These are phyloP conservation scores for Ecliptopera silaceata DNA, from an alignment of 2,888 invertebrate species.

Conservation along the genomic window DNA sequence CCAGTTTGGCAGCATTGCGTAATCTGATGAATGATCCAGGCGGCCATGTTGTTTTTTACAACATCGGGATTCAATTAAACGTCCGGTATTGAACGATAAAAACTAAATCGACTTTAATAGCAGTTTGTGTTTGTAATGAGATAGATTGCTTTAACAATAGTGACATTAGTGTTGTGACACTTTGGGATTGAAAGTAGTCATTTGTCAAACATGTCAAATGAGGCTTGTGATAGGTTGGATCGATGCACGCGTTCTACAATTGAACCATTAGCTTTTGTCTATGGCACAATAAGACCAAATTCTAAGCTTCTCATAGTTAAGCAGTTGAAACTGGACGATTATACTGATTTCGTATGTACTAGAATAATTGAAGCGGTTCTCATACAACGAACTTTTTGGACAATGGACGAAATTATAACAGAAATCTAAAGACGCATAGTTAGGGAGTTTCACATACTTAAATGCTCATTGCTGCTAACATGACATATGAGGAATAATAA, in stretches of 20 bases:
- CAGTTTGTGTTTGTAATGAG: constrained; percentile 53
- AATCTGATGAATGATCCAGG: constrained; percentile 78
- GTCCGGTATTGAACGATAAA: constrained; percentile 58
- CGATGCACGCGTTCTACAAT: constrained; percentile 25
- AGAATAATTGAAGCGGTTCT: constrained; percentile 79
- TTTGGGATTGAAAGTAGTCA: constrained; percentile 45
- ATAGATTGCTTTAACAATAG: constrained; percentile 52
- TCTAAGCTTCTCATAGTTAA: constrained; percentile 78
- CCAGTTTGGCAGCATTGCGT: constrained; percentile 79
- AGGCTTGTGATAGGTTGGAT: constrained; percentile 27
- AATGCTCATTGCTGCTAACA: constrained; percentile 71
- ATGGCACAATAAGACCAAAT: constrained; percentile 70
- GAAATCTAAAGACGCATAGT: constrained; percentile 65
- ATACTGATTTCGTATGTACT: constrained; percentile 78
- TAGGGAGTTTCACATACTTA: constrained; percentile 78
- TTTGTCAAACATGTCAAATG: constrained; percentile 38
- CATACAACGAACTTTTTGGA: constrained; percentile 79
- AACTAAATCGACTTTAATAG: constrained; percentile 53
- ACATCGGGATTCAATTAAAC: constrained; percentile 71
- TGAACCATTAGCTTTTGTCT: constrained; percentile 30
- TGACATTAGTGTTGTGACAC: constrained; percentile 46
- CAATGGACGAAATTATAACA: constrained; percentile 81
- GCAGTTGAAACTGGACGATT: constrained; percentile 77
- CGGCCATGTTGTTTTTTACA: constrained; percentile 63
- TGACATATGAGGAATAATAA: constrained; percentile 73